Evolutionary conservation across 2,797 vertebrate genomes (phyloP), one percentile per base, ranked within the genome.

Genomic region (Phrynocephalus vlangalii): DNA sequence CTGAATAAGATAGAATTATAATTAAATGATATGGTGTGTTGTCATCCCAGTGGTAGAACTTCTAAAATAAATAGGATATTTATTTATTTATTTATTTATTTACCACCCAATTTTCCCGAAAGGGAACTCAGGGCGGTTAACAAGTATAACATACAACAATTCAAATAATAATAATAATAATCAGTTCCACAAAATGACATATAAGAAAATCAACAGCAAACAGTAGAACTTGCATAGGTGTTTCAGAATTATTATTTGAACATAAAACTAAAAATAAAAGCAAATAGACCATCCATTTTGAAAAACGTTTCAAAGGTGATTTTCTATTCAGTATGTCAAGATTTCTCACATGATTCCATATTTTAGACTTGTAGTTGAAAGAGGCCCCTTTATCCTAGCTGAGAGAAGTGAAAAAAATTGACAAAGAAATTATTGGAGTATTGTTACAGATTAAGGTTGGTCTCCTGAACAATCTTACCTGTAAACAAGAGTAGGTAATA

Each of bases 1-100:
- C 85, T 91, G 93, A 85, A 44, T 84, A 89, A 86, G 68, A 44
- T 26, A 48, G n/a, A 38, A 86, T 84, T 93, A 92, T 79, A 85
- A 66, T 89, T 91, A 48, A 90, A 44, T 22, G 0, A 26, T 89
- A 70, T 83, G 2, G 81, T 86, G 26, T 75, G n/a, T n/a, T 79
- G 30, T 5, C 30, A 80, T 30, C 28, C 28, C 60, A 77, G 20
- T 66, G 84, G 44, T 67, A 20, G 72, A 18, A 9, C 67, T 38
- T 79, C 1, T 67, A 77, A 76, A 9, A 38, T 83, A 44, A 48
- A 67, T 66, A 20, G 30, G 38, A 38, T 38, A 38, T 38, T 38
- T 38, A 38, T 38, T 38, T 38, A 38, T 38, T 38, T 38, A 38
- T 38, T 38, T 38, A 38, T 38, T 38, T 38, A 38, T 38, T 38